Base-by-base conservation (phyloP, 2,888 invertebrate genomes). In the Phortica magna region DNA sequence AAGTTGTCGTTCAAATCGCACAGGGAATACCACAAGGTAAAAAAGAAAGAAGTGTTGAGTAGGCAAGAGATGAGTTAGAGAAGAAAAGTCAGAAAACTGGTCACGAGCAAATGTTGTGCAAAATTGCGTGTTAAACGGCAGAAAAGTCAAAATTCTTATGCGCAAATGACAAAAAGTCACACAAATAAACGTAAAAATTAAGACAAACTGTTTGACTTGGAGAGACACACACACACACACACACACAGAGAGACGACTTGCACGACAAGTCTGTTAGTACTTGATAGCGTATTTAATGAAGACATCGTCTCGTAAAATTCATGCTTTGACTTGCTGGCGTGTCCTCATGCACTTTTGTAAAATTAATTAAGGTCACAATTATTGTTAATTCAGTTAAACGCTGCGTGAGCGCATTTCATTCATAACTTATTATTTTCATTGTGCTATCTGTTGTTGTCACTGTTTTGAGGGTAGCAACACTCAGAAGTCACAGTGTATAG, bases 121-220 rank as follows among this genome's bases (percentile, higher is more conserved):
- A 82, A 88, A 88, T 88, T 87, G 88, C 88, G 88, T 88, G 89
- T 80, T 83, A 84, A 88, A 84, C 82, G 82, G 82, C 80, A 83
- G 82, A 85, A 84, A 84, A 79, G 84, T 86, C 85, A 88, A 88
- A 78, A 68, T 31, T 67, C 55, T 68, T 22, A 22, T 48, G 22
- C 9, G 10, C 6, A 80, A 78, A 76, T 76, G 75, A 77, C 76
- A 76, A 77, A 81, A 76, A 79, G 79, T 76, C 80, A 78, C 78
- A 19, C 41, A 17, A 80, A 77, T 78, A 83, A 85, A 86, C 81
- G 81, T 75, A 78, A 86, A 86, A 83, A 65, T 39, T 65, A 12
- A 39, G 39, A 19, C 48, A 48, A 48, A 70, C 48, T 39, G 2
- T 19, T 61, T 61, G 10, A 19, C 61, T 10, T 17, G 5, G 31